Base-by-base conservation (phyloP, 2,113 vertebrate genomes). In the Falco punctatus region DNA sequence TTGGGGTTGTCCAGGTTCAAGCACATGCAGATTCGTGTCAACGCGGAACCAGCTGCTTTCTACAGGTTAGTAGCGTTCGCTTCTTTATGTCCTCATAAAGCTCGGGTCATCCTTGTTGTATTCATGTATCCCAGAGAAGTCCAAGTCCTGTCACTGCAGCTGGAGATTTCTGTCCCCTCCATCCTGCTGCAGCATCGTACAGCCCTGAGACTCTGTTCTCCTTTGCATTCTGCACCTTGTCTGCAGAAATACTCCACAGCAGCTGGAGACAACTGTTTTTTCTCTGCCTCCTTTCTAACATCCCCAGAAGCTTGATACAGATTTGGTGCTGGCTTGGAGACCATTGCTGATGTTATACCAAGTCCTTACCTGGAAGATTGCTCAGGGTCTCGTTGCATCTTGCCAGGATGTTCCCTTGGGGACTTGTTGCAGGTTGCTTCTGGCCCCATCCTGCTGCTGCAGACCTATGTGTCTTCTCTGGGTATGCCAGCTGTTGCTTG, bases 21-120 rank as follows among this genome's bases (percentile, higher is more conserved):
- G 89, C 99, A 99, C 93, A 99, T 99, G 99, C 99, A 99, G 97
- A 98, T 99, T 90, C 98, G 99, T 54, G 98, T 99, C 93, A 99
- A 99, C 48, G 99, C 99, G 0, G 99, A 99, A 90, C 98, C 99
- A 65, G 99, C 98, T 46, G 99, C 99, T 81, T 99, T 99, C 96
- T 99, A 98, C 98, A 99, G 99, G 99, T 99, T 81, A 97, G 98
- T 84, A 18, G 32, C 15, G 1, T 81, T 88, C 11, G 16, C 55
- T 86, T 95, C 17, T 81, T 79, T 81, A 12, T 6, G 1, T 75
- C 38, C 22, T 86, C 6, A 1, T 65, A 57, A 51, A 89, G 44
- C 54, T 66, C 2, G 6, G 65, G 57, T 8, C 49, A 42, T 46
- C 49, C 26, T 82, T 73, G 5, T 28, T 66, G 18, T 71, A 52